Base-by-base conservation (phyloP, 2,797 vertebrate genomes). In the Gymnothorax reevesii region DNA sequence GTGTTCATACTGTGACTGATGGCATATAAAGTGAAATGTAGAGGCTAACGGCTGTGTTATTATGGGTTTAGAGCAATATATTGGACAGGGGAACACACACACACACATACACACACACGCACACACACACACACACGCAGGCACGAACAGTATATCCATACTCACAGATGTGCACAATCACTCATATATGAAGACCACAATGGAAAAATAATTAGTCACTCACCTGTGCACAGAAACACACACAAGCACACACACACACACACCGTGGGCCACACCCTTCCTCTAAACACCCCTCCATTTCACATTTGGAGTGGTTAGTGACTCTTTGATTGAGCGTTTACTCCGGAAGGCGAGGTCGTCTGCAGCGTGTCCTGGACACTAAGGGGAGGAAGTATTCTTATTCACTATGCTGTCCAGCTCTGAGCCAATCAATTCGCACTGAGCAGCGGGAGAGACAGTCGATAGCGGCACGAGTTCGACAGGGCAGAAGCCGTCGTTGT, bases 321-420 rank as follows among this genome's bases (percentile, higher is more conserved):
- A 42, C 33, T 42, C 33, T 42, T 42, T 42, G 33, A 42, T 42
- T 42, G 33, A 42, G 33, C 33, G 33, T 42, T 42, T 42, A 42
- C 33, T 42, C 33, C 33, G 33, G 33, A 42, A 42, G 33, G 33
- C 33, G 33, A 42, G 33, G 33, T 42, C 33, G 33, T 42, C 33
- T 42, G 33, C 33, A 42, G 33, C 33, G 33, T 42, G 33, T 42
- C 33, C 33, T 2, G 33, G 60, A 86, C 33, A 86, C 77, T 55
- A 82, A 66, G n/a, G 75, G 69, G 60, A 59, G 59, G 42, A 62
- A 64, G 82, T 42, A 86, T 86, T 66, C 60, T 86, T 86, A 86
- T 86, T 86, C 82, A 86, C 85, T 33, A 60, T 82, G 59, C 75
- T 27, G 59, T 69, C 15, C 77, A 27, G 12, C 42, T 55, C 7